Percentiles rank a stretch among this genome's conserved stretches.
Conservation (phyloP, 2,797 vertebrate species). For the Mus minutoides region DNA sequence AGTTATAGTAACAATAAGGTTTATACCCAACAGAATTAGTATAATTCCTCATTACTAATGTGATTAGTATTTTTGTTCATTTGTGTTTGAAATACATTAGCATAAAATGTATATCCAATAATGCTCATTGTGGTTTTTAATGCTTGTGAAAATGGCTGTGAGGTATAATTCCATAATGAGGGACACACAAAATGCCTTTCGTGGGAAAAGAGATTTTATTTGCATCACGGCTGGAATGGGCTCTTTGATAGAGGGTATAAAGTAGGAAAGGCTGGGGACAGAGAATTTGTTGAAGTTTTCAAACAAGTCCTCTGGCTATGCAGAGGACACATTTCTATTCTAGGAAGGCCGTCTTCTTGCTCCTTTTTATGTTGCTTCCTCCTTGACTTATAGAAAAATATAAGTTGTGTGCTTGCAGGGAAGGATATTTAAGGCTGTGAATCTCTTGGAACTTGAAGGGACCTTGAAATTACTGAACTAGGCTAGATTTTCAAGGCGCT, state of each 20-base stretch:
- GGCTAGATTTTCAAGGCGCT: not conserved
- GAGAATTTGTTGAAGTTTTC: conserved; percentile 63
- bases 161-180: conserved; percentile 54
- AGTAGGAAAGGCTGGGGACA: conserved; percentile 51
- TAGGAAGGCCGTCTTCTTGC: conserved; percentile 45
- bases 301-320: conserved; percentile 56
- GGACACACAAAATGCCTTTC: conserved; percentile 61
- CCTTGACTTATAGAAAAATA: conserved; percentile 61
- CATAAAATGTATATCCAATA: conserved; percentile 67
- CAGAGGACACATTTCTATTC: conserved; percentile 59
- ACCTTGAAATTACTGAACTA: not conserved
- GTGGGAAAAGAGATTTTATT: conserved; percentile 58
- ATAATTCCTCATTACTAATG: conserved; percentile 63
- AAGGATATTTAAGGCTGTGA: conserved; percentile 47
- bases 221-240: conserved; percentile 44
- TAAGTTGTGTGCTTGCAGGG: conserved; percentile 35
- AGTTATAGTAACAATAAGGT: conserved; percentile 60
- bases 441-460: conserved; percentile 17
- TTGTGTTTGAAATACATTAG: conserved; percentile 74
- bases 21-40: conserved; percentile 58
- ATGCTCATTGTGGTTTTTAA: conserved; percentile 71
- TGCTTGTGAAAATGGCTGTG: conserved; percentile 66
- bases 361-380: conserved; percentile 66
- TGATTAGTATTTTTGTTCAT: conserved; percentile 71
- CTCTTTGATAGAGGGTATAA: conserved; percentile 67